Conservation (phyloP, 2,888 invertebrate species). For the Antheraea assamensis region DNA sequence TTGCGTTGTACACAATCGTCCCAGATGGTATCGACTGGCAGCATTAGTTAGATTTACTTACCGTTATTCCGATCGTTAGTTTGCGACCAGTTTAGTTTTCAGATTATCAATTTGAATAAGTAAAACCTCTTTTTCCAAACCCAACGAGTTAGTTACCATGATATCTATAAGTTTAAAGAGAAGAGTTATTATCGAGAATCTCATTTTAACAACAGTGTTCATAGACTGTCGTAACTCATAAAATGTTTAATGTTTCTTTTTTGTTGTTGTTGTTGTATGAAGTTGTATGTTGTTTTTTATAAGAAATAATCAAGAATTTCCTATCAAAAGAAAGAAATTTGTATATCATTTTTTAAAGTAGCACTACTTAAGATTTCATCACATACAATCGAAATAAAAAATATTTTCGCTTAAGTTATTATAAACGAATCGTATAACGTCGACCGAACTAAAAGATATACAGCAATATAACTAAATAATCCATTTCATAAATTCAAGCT, state of each 20-base stretch:
- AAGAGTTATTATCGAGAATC: neutral
- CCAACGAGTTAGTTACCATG: neutral
- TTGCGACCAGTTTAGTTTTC: conserved; percentile 13
- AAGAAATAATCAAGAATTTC: neutral
- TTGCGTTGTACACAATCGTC: conserved; percentile 40
- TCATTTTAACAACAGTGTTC: no score
- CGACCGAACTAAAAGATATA: neutral
- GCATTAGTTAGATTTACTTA: conserved; percentile 48
- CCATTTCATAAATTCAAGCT: neutral
- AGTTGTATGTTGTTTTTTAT: no score
- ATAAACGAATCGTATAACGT: neutral
- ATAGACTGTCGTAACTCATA: no score
- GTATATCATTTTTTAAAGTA: neutral
- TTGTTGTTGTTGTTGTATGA: no score
- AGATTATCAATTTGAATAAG: conserved; percentile 1
- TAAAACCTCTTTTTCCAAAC: neutral
- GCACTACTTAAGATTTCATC: neutral
- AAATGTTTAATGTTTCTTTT: no score
- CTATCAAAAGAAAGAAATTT: neutral
- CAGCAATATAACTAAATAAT: neutral
- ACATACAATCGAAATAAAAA: neutral
- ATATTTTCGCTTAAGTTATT: neutral
- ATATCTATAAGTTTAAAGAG: neutral
- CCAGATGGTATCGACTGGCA: conserved; percentile 44
- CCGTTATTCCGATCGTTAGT: conserved; percentile 61